Conservation (phyloP, 2,797 vertebrate species). For the Liasis olivaceus region DNA sequence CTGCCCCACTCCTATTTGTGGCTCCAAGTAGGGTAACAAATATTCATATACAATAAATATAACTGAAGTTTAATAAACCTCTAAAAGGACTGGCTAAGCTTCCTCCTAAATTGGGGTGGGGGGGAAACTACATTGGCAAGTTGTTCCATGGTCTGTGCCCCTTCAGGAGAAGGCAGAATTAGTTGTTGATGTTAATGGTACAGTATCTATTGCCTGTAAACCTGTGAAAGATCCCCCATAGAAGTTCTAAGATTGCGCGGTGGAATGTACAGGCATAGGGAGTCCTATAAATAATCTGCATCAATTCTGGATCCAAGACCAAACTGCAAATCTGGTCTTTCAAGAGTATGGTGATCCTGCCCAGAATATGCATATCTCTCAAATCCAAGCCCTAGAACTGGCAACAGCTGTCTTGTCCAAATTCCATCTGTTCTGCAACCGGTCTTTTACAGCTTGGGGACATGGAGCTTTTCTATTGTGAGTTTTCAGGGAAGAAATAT, state of each 20-base stretch:
- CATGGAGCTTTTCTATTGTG: background rate
- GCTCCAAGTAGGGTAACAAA: background rate
- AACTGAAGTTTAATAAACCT: background rate
- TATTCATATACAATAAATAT: background rate
- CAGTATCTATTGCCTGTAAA: background rate
- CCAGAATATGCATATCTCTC: background rate
- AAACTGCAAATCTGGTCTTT: background rate
- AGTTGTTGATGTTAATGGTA: background rate
- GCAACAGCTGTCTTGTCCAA: background rate
- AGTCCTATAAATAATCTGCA: background rate
- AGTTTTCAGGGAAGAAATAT: background rate
- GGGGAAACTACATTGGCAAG: background rate
- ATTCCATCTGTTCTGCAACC: background rate
- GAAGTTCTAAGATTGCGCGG: background rate
- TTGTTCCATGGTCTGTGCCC: background rate
- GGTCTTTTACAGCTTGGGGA: background rate
- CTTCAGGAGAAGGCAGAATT: background rate
- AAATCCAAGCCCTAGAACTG: background rate
- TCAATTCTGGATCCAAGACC: background rate
- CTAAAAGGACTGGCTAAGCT: background rate
- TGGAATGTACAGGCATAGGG: background rate
- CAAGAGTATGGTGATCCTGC: background rate
- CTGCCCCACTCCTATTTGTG: background rate
- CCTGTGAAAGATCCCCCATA: background rate
- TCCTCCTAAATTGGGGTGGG: background rate